Evolutionary conservation across 2,888 invertebrate genomes (phyloP).

Genomic region (Ophion ventricosus): DNA sequence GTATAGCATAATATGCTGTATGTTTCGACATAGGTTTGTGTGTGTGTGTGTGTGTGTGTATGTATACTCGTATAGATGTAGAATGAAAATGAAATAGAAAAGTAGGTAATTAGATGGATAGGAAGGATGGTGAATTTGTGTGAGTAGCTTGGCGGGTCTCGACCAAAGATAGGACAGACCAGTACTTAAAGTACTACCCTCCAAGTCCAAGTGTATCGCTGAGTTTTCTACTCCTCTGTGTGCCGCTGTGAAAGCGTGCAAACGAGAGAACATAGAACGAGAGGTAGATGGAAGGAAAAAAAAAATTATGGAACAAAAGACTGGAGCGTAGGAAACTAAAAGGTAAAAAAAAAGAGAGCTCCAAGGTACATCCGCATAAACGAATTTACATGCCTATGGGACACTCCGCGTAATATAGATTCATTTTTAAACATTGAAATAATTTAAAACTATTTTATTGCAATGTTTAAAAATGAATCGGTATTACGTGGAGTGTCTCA

Average conservation of each 20-base stretch:
- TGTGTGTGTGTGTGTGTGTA: neutral
- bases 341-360: conserved; percentile 30
- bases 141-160: conserved; percentile 42
- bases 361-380: conserved; percentile 22
- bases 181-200: conserved; percentile 43
- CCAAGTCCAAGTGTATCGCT: conserved; percentile 42
- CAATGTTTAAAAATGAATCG: neutral
- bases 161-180: conserved; percentile 37
- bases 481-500: conserved; percentile 18
- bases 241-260: conserved; percentile 34
- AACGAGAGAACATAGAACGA: conserved; percentile 31
- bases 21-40: neutral
- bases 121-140: conserved; percentile 51
- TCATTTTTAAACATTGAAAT: neutral
- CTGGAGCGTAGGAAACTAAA: conserved; percentile 29
- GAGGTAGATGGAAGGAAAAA: neutral
- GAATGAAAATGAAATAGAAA: conserved; percentile 53
- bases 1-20: neutral
- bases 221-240: conserved; percentile 39
- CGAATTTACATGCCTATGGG: conserved; percentile 29
- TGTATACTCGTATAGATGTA: neutral
- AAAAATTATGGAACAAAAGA: conserved; percentile 44
- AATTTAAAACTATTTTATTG: neutral
- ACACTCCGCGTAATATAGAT: conserved; percentile 10
- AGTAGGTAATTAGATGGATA: conserved; percentile 60